These are phyloP conservation scores for Epinephelus cyanopodus DNA, from an alignment of 2,113 vertebrate species.

Conservation along the genomic window DNA sequence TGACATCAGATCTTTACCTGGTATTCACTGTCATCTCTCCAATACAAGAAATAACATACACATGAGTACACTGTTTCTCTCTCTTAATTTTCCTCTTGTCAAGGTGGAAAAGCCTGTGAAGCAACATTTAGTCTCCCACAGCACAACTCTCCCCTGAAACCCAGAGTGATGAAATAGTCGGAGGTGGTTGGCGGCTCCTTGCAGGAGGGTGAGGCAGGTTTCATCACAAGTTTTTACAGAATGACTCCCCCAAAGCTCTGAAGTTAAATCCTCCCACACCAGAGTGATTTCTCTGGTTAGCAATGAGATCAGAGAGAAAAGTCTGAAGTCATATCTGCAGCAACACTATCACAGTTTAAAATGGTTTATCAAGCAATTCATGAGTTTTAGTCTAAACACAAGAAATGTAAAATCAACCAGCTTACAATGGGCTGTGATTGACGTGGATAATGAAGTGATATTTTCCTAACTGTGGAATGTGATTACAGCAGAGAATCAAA, in stretches of 20 bases:
- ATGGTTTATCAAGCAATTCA: neutral
- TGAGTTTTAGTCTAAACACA: neutral
- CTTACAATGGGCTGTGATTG: neutral
- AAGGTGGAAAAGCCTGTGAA: neutral
- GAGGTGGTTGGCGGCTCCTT: constrained; percentile 13
- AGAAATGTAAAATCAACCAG: neutral
- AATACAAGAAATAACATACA: neutral
- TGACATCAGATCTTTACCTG: neutral
- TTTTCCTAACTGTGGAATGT: neutral
- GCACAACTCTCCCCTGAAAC: constrained; percentile 2
- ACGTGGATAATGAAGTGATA: neutral
- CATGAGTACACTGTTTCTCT: too few relatives aligned
- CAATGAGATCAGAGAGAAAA: neutral
- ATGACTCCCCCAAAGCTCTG: constrained; percentile 24
- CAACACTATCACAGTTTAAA: neutral
- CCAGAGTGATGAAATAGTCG: constrained; percentile 36
- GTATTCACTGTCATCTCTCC: neutral
- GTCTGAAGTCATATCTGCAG: neutral
- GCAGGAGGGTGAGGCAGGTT: constrained; percentile 33
- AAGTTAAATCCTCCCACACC: constrained; percentile 14
- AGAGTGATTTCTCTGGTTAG: neutral
- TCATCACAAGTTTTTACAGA: constrained; percentile 14
- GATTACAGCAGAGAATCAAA: neutral
- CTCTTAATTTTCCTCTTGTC: neutral
- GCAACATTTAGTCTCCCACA: constrained; percentile 24